phyloP scores from a whole-genome alignment of 2,797 vertebrate species.

The Hemibagrus guttatus region DNA sequence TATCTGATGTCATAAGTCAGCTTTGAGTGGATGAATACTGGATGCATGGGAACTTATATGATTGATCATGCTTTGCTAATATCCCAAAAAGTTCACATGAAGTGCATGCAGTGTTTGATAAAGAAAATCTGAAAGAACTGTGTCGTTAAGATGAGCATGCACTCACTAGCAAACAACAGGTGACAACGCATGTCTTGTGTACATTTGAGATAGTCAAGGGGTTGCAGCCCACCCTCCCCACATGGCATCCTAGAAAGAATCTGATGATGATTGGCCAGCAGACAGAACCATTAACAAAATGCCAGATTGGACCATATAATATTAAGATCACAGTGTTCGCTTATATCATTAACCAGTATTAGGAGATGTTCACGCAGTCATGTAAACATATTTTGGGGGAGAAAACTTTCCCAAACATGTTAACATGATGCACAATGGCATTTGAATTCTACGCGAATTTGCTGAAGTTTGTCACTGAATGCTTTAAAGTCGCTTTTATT shows the following conservation, averaged over 20 bases:
- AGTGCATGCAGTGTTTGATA: neutral
- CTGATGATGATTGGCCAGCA: neutral
- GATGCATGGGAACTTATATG: conserved; percentile 14
- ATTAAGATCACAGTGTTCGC: neutral
- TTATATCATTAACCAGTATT: neutral
- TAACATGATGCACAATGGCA: neutral
- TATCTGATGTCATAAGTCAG: neutral
- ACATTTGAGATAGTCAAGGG: neutral
- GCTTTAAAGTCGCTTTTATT: neutral
- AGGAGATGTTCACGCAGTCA: neutral
- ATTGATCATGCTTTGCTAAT: neutral
- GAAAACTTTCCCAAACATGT: neutral
- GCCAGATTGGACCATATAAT: neutral
- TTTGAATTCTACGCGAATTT: neutral
- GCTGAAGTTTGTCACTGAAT: neutral
- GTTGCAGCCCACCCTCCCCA: neutral
- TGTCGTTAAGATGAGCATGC: neutral
- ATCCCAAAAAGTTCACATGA: neutral
- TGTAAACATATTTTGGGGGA: too few relatives aligned
- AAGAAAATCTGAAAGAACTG: neutral
- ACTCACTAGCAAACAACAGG: neutral
- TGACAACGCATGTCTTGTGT: neutral
- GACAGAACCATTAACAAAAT: neutral
- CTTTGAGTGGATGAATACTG: neutral
- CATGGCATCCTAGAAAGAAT: neutral